Base-by-base conservation (phyloP, 1,140 invertebrate species). In the Bombus ignitus region DNA sequence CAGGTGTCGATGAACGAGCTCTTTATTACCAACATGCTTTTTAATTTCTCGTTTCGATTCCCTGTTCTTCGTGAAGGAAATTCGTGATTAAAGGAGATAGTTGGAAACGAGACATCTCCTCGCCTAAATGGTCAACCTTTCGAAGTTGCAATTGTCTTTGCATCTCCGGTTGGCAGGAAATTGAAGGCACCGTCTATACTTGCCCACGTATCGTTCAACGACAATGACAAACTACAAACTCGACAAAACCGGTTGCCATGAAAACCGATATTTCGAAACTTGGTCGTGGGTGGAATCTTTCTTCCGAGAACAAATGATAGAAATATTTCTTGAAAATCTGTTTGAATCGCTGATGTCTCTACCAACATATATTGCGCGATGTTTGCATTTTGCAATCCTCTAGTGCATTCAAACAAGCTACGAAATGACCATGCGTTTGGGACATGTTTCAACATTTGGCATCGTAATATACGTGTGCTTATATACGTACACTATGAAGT, bases 131-230 rank as follows among this genome's bases (percentile, higher is more conserved):
- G 37, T 57, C 70, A 37, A 35, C 37, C 39, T 35, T 74, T 74
- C n/a, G 37, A 12, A 9, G 35, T 42, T 62, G 68, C 32, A 71
- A 81, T 81, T 39, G 44, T 37, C 32, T 44, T 44, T 71, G 53
- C 39, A 47, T 74, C 53, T 82, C 57, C 37, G n/a, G 25, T 18
- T 28, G 53, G 39, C 80, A 73, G 80, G 80, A 82, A 62, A 82
- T 82, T 62, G n/a, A 73, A 25, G 2, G 5, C 44, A 5, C n/a
- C 35, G n/a, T 73, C 72, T 53, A 12, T 42, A 37, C 37, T 59
- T 72, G n/a, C 53, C 18, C 42, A 42, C 39, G 37, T 42, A 22
- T 65, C 44, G 65, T 53, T 42, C 25, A 25, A 73, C 15, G 15
- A 3, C 9, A 5, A 35, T 53, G 47, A 32, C 12, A 47, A 82